Evolutionary conservation across 2,888 invertebrate genomes (phyloP).

Genomic region (Mythimna pallens): DNA sequence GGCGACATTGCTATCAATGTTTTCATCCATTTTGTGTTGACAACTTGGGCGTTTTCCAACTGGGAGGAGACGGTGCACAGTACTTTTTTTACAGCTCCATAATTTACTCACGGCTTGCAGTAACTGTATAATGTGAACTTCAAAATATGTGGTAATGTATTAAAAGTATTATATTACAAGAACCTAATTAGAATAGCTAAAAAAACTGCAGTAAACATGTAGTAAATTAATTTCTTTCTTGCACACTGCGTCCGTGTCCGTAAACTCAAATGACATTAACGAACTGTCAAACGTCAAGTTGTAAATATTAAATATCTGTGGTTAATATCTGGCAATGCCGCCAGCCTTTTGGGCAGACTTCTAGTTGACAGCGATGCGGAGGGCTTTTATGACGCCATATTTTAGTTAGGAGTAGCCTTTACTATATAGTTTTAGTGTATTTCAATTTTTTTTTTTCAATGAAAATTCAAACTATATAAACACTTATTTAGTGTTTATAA

Average conservation of each 20-base stretch:
- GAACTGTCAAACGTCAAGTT: background rate
- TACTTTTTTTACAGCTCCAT: constrained; percentile 26
- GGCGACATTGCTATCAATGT: constrained; percentile 79
- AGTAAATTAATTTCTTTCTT: background rate
- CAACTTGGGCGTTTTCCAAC: constrained; percentile 65
- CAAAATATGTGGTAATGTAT: background rate
- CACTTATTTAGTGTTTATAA: too few species aligned
- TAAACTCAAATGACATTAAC: background rate
- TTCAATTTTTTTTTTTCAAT: too few species aligned
- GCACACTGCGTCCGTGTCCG: constrained; percentile 19
- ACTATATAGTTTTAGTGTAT: too few species aligned
- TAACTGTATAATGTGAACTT: background rate
- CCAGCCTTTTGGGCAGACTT: too few species aligned
- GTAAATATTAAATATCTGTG: too few species aligned
- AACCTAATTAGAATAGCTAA: background rate
- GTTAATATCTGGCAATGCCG: too few species aligned
- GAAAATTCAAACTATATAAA: too few species aligned
- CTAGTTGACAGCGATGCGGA: too few species aligned
- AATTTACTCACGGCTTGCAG: background rate
- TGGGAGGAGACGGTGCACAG: constrained; percentile 37
- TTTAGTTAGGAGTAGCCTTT: too few species aligned
- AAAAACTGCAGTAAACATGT: background rate
- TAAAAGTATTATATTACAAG: constrained; percentile 6
- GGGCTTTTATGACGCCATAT: too few species aligned
- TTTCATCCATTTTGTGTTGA: constrained; percentile 76